Conservation (phyloP, 2,113 vertebrate species). For the Hippopotamus amphibius region DNA sequence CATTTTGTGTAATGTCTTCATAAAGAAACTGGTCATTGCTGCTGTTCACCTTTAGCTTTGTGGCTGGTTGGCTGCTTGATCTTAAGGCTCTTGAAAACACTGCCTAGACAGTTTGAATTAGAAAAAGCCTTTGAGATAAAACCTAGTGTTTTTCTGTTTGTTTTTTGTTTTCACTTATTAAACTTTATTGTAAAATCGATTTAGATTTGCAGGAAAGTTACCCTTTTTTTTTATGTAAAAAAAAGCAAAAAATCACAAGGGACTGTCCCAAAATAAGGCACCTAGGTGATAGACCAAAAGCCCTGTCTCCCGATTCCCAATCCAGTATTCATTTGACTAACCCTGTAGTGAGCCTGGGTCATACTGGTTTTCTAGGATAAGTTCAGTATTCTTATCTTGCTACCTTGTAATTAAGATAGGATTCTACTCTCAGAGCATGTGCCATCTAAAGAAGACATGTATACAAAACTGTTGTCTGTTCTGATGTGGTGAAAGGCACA, state of each 20-base stretch:
- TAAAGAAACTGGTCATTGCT: neutral
- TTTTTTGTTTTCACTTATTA: slow-evolving; percentile 16
- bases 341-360: neutral
- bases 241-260: neutral
- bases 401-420: neutral
- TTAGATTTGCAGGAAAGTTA: slow-evolving; percentile 36
- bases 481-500: neutral
- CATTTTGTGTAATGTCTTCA: neutral
- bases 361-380: neutral
- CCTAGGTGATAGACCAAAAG: neutral
- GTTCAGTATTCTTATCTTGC: neutral
- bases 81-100: neutral
- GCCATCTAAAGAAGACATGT: neutral
- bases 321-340: neutral
- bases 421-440: neutral
- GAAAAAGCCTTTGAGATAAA: slow-evolving; percentile 15
- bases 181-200: neutral
- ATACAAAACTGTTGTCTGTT: neutral
- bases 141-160: neutral
- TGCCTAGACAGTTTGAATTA: slow-evolving; percentile 16
- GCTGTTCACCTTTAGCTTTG: neutral
- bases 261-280: neutral
- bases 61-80: neutral
- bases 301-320: neutral
- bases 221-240: neutral